A percentile compares a stretch with the other conserved stretches of the same genome.
Conservation (phyloP, 1,140 invertebrate genomes). For the Bombus picipes region DNA sequence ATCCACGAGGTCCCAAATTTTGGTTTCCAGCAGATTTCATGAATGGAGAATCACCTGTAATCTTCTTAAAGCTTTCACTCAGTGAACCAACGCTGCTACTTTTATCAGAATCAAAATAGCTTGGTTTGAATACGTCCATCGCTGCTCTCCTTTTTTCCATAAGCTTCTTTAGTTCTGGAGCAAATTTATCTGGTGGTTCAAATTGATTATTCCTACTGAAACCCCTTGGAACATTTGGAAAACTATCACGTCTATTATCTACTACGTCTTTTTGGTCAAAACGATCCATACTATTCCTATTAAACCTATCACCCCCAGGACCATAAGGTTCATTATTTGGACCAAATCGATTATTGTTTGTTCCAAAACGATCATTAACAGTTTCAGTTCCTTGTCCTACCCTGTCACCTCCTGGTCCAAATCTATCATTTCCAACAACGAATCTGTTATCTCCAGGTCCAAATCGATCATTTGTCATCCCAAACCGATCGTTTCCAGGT, state of each 20-base stretch:
- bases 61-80: conserved; percentile 79
- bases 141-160: conserved; percentile 79
- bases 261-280: conserved; percentile 63
- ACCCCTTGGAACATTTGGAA: conserved; percentile 47
- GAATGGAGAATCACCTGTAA: conserved; percentile 76
- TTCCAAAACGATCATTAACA: conserved; percentile 46
- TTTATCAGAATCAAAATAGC: conserved; percentile 73
- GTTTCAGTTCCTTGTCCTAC: conserved; percentile 51
- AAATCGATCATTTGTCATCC: conserved; percentile 58
- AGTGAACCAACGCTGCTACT: conserved; percentile 73
- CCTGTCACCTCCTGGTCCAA: conserved; percentile 39
- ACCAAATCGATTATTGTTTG: conserved; percentile 51
- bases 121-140: conserved; percentile 78
- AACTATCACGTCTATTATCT: conserved; percentile 64
- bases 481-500: conserved; percentile 47
- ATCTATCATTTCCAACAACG: conserved; percentile 26
- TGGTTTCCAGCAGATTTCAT: conserved; percentile 8
- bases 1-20: conserved; percentile 29
- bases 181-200: conserved; percentile 62
- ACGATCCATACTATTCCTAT: conserved; percentile 60
- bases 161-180: conserved; percentile 78
- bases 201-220: conserved; percentile 66
- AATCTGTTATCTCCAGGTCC: conserved; percentile 59
- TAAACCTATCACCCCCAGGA: conserved; percentile 66
- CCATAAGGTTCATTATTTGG: conserved; percentile 39